Percentiles rank a stretch among this genome's conserved stretches.
Evolutionary conservation across 2,888 invertebrate species (phyloP).

Genomic region (Timandra comae): DNA sequence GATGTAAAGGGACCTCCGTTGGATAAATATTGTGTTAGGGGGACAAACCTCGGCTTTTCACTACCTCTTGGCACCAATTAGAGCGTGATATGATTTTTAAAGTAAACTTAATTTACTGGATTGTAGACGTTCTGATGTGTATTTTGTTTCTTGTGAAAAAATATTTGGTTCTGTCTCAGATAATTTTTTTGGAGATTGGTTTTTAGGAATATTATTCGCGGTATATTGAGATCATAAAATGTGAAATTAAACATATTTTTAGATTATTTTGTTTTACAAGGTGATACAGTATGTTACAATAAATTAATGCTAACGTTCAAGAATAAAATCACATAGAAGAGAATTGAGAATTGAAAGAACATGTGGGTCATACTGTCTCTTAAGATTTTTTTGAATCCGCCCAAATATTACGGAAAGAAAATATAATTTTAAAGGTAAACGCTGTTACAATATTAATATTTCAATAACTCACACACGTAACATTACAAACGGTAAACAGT

Average conservation of each 20-base stretch:
- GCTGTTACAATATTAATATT: neutral
- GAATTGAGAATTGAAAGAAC: no score
- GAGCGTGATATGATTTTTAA: slow-evolving; percentile 71
- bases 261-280: neutral
- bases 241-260: neutral
- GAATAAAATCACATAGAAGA: no score
- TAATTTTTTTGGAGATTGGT: no score
- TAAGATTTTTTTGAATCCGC: no score
- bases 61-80: slow-evolving; percentile 62
- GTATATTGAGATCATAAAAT: neutral
- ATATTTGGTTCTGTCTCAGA: slow-evolving; percentile 8
- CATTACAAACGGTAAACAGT: neutral
- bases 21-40: slow-evolving; percentile 70
- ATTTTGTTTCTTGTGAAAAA: slow-evolving; percentile 10
- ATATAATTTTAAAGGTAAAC: no score
- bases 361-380: no score
- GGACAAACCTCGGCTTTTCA: slow-evolving; percentile 53
- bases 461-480: neutral
- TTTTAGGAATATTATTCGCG: no score
- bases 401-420: no score
- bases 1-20: slow-evolving; percentile 63
- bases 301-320: no score
- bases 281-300: no score
- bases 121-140: slow-evolving; percentile 18
- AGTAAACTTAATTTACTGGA: slow-evolving; percentile 66